phyloP scores from a whole-genome alignment of 1,140 invertebrate species.

The Colletes latitarsis region DNA sequence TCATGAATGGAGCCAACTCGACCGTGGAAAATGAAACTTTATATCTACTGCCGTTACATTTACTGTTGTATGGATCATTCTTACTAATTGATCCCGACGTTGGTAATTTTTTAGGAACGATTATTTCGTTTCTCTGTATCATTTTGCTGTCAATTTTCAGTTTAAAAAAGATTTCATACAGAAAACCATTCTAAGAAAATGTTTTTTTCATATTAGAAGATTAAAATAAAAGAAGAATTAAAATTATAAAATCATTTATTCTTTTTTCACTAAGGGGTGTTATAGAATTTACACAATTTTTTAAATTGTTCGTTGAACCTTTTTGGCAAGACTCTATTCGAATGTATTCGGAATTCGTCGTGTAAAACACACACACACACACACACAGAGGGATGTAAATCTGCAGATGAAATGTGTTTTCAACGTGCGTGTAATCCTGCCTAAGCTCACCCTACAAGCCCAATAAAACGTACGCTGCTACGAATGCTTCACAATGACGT shows the following conservation, averaged over 20 bases:
- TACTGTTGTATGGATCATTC: background rate
- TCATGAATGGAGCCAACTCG: constrained; percentile 28
- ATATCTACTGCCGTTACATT: constrained; percentile 47
- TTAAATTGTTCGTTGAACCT: background rate
- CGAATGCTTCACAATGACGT: constrained; percentile 56
- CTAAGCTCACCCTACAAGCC: constrained; percentile 65
- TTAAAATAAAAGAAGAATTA: too few relatives aligned
- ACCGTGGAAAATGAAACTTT: constrained; percentile 53
- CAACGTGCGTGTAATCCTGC: constrained; percentile 68
- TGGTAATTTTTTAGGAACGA: background rate
- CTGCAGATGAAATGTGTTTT: constrained; percentile 66
- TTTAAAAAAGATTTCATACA: too few relatives aligned
- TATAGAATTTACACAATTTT: too few relatives aligned
- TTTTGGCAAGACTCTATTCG: constrained; percentile 23
- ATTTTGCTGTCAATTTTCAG: background rate
- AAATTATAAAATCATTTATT: too few relatives aligned
- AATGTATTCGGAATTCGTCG: constrained; percentile 27
- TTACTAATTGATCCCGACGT: constrained; percentile 5
- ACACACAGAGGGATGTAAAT: constrained; percentile 15
- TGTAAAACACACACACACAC: constrained; percentile 28
- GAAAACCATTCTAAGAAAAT: too few relatives aligned
- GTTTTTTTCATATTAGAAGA: too few relatives aligned
- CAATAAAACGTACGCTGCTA: constrained; percentile 59
- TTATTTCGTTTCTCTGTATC: background rate
- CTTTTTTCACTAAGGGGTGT: too few relatives aligned